Base-by-base conservation (phyloP, 2,113 vertebrate genomes). In the Mus spicilegus region DNA sequence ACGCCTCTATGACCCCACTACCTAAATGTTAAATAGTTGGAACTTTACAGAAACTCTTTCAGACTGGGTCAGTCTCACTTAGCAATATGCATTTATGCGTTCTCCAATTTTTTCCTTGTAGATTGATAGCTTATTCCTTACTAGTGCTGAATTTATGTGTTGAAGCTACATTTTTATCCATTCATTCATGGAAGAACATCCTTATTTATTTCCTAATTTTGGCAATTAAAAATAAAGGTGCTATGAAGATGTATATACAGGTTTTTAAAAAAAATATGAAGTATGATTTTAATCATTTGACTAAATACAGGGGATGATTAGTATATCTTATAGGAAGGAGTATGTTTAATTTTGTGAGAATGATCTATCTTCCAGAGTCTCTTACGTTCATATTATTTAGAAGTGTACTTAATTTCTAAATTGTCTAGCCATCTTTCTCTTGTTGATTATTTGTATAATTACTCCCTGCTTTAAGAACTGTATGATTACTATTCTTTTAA, bases 191-290 rank as follows among this genome's bases (percentile, higher is more conserved):
- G 81, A 42, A 84, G 58, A 30, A 42, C n/a, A 84, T 76, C 51
- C 16, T 87, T 88, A 39, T 46, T 95, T 90, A 76, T 16, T 26
- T 95, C 65, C 49, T 82, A 26, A 58, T 42, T 95, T 95, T 81
- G 87, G n/a, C 69, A 95, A 14, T 88, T 84, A 84, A n/a, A 39
- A 85, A 46, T 85, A 85, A 85, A 85, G 39, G 7, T 30, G 24
- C n/a, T 63, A 84, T 84, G n/a, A 84, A 61, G 70, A 49, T 5
- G 56, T 65, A 16, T 49, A 20, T 78, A n/a, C 1, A 72, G 5
- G 11, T 67, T 88, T 91, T 77, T 28, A 30, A 13, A 5, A 51
- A 76, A 75, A 28, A 24, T 76, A 33, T 58, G 63, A 30, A 49
- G 1, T 77, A 73, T 39, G 30, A 51, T 93, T 93, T 82, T 72